Evolutionary conservation across 2,797 vertebrate species (phyloP).

Genomic region (Hemitrygon akajei): DNA sequence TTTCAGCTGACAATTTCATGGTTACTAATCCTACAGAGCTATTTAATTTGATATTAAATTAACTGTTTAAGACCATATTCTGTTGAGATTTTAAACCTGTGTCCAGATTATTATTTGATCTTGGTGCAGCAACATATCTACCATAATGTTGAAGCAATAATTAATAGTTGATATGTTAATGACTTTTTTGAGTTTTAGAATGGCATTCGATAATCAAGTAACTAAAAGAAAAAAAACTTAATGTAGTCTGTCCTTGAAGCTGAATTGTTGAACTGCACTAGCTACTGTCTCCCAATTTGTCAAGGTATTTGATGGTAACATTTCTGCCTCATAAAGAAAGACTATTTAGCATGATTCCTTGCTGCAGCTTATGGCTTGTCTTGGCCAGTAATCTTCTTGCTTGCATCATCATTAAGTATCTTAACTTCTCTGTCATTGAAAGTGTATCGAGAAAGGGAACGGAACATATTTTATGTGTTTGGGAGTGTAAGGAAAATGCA

Average conservation of each 20-base stretch:
- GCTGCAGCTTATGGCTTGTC: not conserved
- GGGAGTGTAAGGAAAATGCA: not conserved
- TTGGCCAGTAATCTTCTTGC: not conserved
- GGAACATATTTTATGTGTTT: not conserved
- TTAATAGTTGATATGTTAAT: not conserved
- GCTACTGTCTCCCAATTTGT: not conserved
- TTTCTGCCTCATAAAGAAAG: too few relatives aligned
- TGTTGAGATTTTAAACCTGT: too few relatives aligned
- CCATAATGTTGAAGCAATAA: not conserved
- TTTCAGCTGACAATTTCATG: too few relatives aligned
- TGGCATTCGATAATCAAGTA: too few relatives aligned
- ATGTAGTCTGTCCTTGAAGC: too few relatives aligned
- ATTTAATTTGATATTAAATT: too few relatives aligned
- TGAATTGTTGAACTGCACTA: too few relatives aligned
- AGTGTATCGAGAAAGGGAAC: not conserved
- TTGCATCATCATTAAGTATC: not conserved
- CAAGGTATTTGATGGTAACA: not conserved
- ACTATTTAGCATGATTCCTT: not conserved
- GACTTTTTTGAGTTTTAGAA: not conserved
- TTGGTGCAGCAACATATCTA: too few relatives aligned
- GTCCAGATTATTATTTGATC: too few relatives aligned
- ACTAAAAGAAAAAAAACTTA: too few relatives aligned
- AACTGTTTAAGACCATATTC: too few relatives aligned
- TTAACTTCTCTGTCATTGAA: not conserved
- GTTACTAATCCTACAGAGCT: too few relatives aligned